Percentiles rank a stretch among this genome's conserved stretches.
Conservation (phyloP, 2,888 invertebrate species). For the Nebria salina region DNA sequence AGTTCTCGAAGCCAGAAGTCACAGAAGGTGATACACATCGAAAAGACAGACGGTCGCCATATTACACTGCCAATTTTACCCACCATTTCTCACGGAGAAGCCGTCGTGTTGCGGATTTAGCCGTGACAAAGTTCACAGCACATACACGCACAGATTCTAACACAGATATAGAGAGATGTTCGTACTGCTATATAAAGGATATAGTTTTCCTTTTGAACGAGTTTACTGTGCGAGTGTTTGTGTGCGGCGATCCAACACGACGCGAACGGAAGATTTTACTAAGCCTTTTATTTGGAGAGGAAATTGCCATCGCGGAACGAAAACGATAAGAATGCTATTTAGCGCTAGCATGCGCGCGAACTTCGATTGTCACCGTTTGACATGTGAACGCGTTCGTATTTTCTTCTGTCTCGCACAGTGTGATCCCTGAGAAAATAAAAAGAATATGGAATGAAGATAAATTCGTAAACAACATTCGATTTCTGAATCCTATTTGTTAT, state of each 20-base stretch:
- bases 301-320: conserved; percentile 18
- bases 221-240: background rate
- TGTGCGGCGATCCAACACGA: background rate
- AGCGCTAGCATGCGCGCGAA: background rate
- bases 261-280: conserved; percentile 20
- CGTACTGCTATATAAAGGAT: conserved; percentile 5
- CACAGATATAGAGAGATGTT: background rate
- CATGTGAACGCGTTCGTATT: background rate
- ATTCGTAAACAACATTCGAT: background rate
- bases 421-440: background rate
- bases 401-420: background rate
- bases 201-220: conserved; percentile 12
- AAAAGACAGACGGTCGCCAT: conserved; percentile 27
- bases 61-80: conserved; percentile 37
- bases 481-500: background rate
- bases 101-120: background rate
- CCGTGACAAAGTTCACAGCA: background rate
- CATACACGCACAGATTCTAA: background rate
- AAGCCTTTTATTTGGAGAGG: conserved; percentile 27
- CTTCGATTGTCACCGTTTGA: background rate
- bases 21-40: conserved; percentile 27
- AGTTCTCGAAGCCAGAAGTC: background rate
- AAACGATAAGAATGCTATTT: conserved; percentile 23
- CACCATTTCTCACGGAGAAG: conserved; percentile 39
- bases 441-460: background rate